Evolutionary conservation across 2,888 invertebrate species (phyloP).

Genomic region (Eilema depressum): DNA sequence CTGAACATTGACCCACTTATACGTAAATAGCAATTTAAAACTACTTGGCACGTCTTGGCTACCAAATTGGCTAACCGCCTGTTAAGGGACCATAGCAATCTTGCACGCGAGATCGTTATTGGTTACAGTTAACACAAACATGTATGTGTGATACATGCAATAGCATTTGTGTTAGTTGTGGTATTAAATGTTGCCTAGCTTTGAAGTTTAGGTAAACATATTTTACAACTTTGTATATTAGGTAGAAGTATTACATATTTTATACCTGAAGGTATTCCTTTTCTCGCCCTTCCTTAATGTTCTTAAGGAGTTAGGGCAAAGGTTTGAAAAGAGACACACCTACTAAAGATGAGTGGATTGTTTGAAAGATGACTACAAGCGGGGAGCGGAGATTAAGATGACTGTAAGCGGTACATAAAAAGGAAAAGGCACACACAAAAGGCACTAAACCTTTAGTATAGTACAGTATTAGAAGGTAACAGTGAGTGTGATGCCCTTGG

Average conservation of each 20-base stretch:
- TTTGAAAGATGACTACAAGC: too few relatives aligned
- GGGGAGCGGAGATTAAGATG: too few relatives aligned
- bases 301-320: too few relatives aligned
- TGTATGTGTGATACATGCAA: background rate
- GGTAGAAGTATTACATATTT: background rate
- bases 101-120: slow-evolving; percentile 32
- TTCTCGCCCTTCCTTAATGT: too few relatives aligned
- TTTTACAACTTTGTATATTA: too few relatives aligned
- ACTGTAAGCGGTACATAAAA: too few relatives aligned
- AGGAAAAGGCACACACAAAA: too few relatives aligned
- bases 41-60: slow-evolving; percentile 38
- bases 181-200: background rate
- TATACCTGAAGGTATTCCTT: background rate
- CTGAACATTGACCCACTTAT: slow-evolving; percentile 43
- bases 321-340: too few relatives aligned
- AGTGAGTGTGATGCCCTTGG: background rate
- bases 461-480: too few relatives aligned
- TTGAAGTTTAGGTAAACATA: too few relatives aligned
- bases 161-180: background rate
- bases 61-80: slow-evolving; percentile 45
- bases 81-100: slow-evolving; percentile 43
- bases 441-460: too few relatives aligned
- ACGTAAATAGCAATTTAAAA: slow-evolving; percentile 21
- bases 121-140: background rate
- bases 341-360: too few relatives aligned